Conservation (phyloP, 2,888 invertebrate species). For the Teleogryllus oceanicus region DNA sequence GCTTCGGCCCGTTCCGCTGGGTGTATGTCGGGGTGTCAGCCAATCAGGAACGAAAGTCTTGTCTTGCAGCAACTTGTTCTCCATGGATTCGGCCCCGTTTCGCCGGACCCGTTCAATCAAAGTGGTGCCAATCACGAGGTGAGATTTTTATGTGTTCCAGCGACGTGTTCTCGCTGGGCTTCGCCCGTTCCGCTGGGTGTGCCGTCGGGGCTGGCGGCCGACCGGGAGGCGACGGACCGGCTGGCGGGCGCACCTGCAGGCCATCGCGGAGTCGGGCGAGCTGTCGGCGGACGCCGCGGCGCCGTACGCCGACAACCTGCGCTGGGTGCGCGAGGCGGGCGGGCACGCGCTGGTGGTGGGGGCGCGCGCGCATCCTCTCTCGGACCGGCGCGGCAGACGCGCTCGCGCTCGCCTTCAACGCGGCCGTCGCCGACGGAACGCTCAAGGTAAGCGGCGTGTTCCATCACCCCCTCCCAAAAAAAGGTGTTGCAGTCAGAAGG, state of each 20-base stretch:
- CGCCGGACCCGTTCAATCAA: too few species aligned
- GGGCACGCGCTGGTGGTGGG: slow-evolving; percentile 56
- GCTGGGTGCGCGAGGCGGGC: slow-evolving; percentile 51
- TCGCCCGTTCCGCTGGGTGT: slow-evolving; percentile 63
- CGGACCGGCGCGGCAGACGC: slow-evolving; percentile 54
- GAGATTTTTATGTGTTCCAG: neutral
- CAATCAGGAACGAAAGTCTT: too few species aligned
- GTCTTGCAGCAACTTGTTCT: too few species aligned
- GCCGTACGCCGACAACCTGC: slow-evolving; percentile 57
- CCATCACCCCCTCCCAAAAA: too few species aligned
- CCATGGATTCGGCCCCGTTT: too few species aligned
- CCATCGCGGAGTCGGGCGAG: slow-evolving; percentile 36
- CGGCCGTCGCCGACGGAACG: slow-evolving; percentile 49
- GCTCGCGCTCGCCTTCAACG: slow-evolving; percentile 56
- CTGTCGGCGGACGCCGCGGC: slow-evolving; percentile 47
- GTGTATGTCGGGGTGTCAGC: too few species aligned
- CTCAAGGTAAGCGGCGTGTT: slow-evolving; percentile 45
- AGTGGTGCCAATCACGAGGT: too few species aligned
- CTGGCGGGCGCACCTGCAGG: slow-evolving; percentile 46
- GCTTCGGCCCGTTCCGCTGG: too few species aligned
- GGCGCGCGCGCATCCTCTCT: slow-evolving; percentile 56
- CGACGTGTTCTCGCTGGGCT: slow-evolving; percentile 46
- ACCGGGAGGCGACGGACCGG: slow-evolving; percentile 54
- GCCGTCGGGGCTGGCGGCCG: slow-evolving; percentile 52
- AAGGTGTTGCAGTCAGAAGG: too few species aligned